Evolutionary conservation across 37 sponge, comb jelly and placozoan genomes (phyloP).

Genomic region (Axinella damicornis): DNA sequence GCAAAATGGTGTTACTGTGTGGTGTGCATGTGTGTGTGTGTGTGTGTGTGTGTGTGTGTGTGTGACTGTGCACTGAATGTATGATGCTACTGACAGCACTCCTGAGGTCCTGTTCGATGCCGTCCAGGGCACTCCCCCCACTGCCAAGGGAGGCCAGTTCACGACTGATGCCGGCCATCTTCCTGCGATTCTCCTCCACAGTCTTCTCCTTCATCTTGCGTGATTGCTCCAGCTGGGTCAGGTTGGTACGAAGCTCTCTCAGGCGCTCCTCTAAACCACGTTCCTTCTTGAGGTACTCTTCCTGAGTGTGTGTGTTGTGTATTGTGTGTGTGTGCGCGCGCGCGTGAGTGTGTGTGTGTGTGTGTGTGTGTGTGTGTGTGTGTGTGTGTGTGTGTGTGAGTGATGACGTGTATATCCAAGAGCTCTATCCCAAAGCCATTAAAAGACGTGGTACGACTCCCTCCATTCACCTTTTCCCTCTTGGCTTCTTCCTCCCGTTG

Average conservation of each 20-base stretch:
- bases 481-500: conserved; percentile 25
- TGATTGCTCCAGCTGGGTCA: conserved; percentile 57
- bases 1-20: no score
- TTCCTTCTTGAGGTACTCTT: conserved; percentile 38
- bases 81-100: conserved; percentile 42
- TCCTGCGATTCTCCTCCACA: conserved; percentile 43
- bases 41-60: not conserved
- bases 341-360: conserved; percentile 16
- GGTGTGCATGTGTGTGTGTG: conserved; percentile 17
- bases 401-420: not conserved
- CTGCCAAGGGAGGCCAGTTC: conserved; percentile 46
- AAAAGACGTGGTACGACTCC: not conserved
- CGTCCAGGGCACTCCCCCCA: conserved; percentile 47
- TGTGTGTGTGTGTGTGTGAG: not conserved
- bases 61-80: not conserved
- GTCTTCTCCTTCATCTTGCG: conserved; percentile 50
- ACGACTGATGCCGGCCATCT: conserved; percentile 15
- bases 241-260: conserved; percentile 61
- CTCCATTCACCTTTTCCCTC: conserved; percentile 27
- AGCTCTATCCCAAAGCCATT: not conserved
- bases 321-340: conserved; percentile 8
- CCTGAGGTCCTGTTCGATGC: conserved; percentile 57
- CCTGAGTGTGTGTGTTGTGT: conserved; percentile 19
- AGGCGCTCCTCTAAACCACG: conserved; percentile 22
- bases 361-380: no score